Conservation (phyloP, 2,113 vertebrate genomes). For the Benitochromis conjunctus region DNA sequence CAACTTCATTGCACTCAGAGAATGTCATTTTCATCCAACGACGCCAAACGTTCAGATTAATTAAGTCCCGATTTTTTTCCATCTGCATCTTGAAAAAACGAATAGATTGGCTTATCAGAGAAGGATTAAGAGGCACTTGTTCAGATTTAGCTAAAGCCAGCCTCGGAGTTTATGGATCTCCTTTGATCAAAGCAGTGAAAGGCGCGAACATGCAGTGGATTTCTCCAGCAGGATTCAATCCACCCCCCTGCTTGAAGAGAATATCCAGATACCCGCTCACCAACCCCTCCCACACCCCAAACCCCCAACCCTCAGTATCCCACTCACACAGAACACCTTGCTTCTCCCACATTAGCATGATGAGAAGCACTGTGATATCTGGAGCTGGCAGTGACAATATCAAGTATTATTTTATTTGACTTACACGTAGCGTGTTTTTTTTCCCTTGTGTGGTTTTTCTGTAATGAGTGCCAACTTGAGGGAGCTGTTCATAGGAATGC, state of each 20-base stretch:
- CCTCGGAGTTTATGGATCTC: conserved; percentile 37
- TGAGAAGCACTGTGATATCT: neutral
- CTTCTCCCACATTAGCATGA: neutral
- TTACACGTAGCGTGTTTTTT: neutral
- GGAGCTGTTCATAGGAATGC: neutral
- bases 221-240: conserved; percentile 38
- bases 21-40: neutral
- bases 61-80: neutral
- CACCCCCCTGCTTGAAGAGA: conserved; percentile 4
- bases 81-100: neutral
- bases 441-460: neutral
- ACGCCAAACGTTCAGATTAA: neutral
- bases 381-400: neutral
- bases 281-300: too few relatives aligned
- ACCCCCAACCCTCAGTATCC: neutral
- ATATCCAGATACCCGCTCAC: neutral
- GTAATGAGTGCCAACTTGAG: conserved; percentile 34
- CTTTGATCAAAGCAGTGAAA: conserved; percentile 58
- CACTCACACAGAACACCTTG: neutral
- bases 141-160: conserved; percentile 43
- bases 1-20: neutral
- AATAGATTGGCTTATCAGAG: conserved; percentile 31
- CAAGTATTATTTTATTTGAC: conserved; percentile 12
- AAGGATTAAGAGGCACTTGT: conserved; percentile 62
- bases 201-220: conserved; percentile 19